Evolutionary conservation across 2,113 vertebrate genomes (phyloP).

Genomic region (Acrocephalus kingi): DNA sequence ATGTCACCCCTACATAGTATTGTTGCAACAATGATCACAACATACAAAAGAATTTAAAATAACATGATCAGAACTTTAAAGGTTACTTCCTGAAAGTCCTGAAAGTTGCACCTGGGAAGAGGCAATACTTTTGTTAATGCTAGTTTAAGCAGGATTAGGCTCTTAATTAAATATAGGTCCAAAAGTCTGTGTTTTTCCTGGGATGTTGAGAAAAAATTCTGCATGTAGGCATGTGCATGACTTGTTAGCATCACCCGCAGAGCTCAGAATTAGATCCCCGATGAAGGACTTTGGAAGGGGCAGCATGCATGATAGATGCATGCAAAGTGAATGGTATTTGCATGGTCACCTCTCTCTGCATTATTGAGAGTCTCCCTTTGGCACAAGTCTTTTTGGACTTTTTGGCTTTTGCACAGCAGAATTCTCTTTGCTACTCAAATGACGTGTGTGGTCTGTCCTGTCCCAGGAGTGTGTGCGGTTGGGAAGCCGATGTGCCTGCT

Average conservation of each 20-base stretch:
- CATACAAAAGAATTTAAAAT: neutral
- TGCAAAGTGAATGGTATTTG: neutral
- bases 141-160: neutral
- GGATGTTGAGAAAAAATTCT: neutral
- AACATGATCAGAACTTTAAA: neutral
- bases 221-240: neutral
- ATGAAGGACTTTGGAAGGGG: neutral
- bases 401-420: neutral
- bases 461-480: constrained; percentile 92
- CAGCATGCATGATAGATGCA: neutral
- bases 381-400: neutral
- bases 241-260: neutral
- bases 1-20: neutral
- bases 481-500: constrained; percentile 98
- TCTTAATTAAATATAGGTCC: neutral
- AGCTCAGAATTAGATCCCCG: neutral
- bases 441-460: neutral
- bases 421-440: neutral
- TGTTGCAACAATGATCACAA: neutral
- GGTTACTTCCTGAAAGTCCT: neutral
- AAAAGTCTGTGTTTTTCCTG: neutral
- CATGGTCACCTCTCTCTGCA: neutral
- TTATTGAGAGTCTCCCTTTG: neutral
- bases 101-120: neutral
- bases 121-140: neutral